phyloP scores from a whole-genome alignment of 2,113 vertebrate species.

The Gopherus flavomarginatus region DNA sequence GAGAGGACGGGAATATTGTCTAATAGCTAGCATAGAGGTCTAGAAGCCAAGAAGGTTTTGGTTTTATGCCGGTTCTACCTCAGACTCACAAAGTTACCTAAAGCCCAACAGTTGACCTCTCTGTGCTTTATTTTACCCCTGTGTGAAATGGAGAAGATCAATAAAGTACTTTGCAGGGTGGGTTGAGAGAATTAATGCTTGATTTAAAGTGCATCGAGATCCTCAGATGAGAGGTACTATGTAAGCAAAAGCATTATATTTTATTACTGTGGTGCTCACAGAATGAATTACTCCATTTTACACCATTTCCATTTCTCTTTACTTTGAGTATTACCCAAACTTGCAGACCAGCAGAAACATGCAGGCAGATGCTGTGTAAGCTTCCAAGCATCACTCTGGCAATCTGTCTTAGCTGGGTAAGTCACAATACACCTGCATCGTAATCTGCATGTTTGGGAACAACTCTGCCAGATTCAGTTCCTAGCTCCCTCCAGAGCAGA shows the following conservation, averaged over 20 bases:
- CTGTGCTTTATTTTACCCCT: rapidly evolving
- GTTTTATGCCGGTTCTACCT: not conserved
- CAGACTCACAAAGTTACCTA: not conserved
- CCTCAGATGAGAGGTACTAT: not conserved
- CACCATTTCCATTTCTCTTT: not conserved
- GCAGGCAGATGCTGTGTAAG: not conserved
- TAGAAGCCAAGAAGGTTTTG: not conserved
- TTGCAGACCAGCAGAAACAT: not conserved
- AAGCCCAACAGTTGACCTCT: not conserved
- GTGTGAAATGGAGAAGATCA: not conserved
- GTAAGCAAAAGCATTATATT: not conserved
- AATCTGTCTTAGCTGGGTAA: rapidly evolving
- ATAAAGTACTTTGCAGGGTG: not conserved
- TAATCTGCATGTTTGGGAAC: not conserved
- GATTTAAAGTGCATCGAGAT: not conserved
- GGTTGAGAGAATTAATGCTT: not conserved
- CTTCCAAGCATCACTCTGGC: not conserved
- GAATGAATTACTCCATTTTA: not conserved
- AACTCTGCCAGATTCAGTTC: not conserved
- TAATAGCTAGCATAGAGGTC: not conserved
- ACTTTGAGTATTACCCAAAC: not conserved
- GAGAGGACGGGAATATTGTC: not conserved
- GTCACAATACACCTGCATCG: not conserved
- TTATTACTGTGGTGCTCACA: not conserved
- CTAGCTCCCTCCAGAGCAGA: not conserved